phyloP scores from a whole-genome alignment of 2,113 vertebrate genomes.

The Gnathochromis pfefferi region DNA sequence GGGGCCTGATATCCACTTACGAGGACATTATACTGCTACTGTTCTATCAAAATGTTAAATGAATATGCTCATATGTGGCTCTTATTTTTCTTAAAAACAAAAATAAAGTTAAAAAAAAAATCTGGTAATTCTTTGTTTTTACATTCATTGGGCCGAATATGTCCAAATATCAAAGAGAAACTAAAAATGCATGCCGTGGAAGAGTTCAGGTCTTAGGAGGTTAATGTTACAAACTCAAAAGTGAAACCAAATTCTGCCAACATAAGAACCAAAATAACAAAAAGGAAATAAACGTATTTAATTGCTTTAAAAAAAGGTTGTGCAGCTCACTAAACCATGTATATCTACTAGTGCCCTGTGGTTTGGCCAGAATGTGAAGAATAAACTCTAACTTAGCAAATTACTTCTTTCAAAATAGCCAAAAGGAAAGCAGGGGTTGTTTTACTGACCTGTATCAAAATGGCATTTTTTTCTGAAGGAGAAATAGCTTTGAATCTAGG shows the following conservation, averaged over 20 bases:
- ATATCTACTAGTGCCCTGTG: fast-evolving
- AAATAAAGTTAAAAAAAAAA: too few relatives aligned
- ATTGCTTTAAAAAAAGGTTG: not conserved
- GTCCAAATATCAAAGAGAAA: not conserved
- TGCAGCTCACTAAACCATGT: too few relatives aligned
- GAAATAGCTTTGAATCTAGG: not conserved
- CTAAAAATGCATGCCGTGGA: not conserved
- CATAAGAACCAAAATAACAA: not conserved
- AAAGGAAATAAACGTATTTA: not conserved
- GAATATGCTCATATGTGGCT: too few relatives aligned
- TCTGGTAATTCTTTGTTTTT: not conserved
- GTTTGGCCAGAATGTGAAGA: not conserved
- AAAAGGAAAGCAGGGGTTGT: not conserved
- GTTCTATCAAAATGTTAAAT: too few relatives aligned
- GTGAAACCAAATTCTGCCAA: not conserved
- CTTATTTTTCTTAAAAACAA: too few relatives aligned
- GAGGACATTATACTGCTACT: too few relatives aligned
- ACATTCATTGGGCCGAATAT: not conserved
- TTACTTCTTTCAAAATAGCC: not conserved
- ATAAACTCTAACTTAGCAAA: not conserved
- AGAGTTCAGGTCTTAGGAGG: not conserved
- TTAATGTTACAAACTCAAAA: not conserved
- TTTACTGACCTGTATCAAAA: fast-evolving
- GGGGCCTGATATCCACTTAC: too few relatives aligned
- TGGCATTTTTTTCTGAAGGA: fast-evolving